Evolutionary conservation across 2,797 vertebrate species (phyloP), one percentile per base, ranked within the genome.

Genomic region (Cirrhinus molitorella): DNA sequence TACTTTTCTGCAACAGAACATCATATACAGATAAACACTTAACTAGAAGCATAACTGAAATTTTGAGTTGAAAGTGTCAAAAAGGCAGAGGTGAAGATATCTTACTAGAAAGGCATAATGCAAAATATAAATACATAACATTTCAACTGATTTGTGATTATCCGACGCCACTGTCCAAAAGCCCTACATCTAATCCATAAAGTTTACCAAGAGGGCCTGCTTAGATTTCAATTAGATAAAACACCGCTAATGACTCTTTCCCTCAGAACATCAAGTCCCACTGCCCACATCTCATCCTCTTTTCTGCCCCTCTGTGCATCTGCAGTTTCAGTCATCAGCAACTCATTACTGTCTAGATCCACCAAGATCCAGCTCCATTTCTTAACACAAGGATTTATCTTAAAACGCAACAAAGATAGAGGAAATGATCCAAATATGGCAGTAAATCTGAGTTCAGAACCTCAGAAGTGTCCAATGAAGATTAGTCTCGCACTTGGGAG

Each of bases 221-320:
- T 55, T 40, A 77, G 81, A 83, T 83, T 78, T 70, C 65, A 83
- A 77, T 83, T 83, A 70, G 81, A 83, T 83, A 61, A 55, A 59
- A 45, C 37, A 5, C 19, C 45, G 51, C 40, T 83, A 83, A 83
- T 83, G 81, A 83, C 81, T 82, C 59, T 74, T 49, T 74, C 80
- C 57, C 71, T 72, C 67, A 47, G 55, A 81, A 83, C 59, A 75
- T 75, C 71, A 45, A 59, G 63, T 83, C 81, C 81, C 81, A 45
- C 73, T 78, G 73, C 73, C 81, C 81, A 78, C 49, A 83, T 77
- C 74, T 83, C 65, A 78, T 77, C 74, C 73, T 76, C 73, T 68
- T 74, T 66, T 65, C 68, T 49, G 55, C 80, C 81, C 81, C 81
- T 75, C 61, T 43, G 72, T 0, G 81, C 61, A 67, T 83, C 81